Base-by-base conservation (phyloP, 37 sponge, comb jelly and placozoan genomes). In the Theonella swinhoei region DNA sequence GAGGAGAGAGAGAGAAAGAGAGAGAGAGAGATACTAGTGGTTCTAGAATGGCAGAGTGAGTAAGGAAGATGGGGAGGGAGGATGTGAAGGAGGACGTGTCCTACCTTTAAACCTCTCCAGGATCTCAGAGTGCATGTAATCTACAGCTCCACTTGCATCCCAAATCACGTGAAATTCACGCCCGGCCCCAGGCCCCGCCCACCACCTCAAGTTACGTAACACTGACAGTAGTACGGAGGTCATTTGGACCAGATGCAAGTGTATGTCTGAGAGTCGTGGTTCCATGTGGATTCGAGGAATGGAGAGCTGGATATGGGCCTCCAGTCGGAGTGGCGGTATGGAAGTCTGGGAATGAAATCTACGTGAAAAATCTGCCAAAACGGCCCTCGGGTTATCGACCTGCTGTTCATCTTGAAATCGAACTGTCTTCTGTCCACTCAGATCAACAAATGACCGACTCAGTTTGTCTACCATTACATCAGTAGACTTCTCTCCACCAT, bases 181-280 rank as follows among this genome's bases (percentile, higher is more conserved):
- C 0, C 84, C 84, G 34, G 78, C 78, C 75, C 31, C 37, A 7
- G 76, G 79, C n/a, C 76, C 81, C 32, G 29, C 75, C 85, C 85
- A 80, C 86, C 86, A 89, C 43, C 23, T 64, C 41, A 78, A 32
- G 66, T 84, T 29, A 4, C 32, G 65, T 14, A 84, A 70, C 22
- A 84, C 62, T n/a, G 30, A n/a, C 39, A 78, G 34, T 0, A 89
- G 28, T 11, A 85, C 26, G 17, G 67, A 58, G 14, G 86, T 78
- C 19, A 89, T 67, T 22, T 84, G 54, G 17, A 29, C 65, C 19
- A 88, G 40, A 9, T 84, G 68, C 0, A 70, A 42, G 22, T 77
- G 77, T 3, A 92, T 74, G 11, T 81, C 86, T 2, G 39, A 62
- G 39, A 92, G 86, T 37, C 68, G 65, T 22, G 93, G 93, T 2